Evolutionary conservation across 2,113 vertebrate genomes (phyloP).

Genomic region (Cynoglossus semilaevis): DNA sequence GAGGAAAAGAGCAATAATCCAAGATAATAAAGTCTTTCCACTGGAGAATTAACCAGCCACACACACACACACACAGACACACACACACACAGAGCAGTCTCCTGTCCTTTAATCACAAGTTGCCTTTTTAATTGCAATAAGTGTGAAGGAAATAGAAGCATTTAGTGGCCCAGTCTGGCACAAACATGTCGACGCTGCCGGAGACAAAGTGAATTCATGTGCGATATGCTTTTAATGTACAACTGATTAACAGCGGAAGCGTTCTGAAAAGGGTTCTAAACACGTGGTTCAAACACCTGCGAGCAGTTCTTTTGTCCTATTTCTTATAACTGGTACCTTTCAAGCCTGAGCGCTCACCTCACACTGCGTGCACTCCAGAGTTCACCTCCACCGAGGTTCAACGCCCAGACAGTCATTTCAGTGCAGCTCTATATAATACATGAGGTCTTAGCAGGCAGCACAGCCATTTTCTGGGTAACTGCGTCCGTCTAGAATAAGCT

Average conservation of each 20-base stretch:
- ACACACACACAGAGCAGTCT: conserved; percentile 25
- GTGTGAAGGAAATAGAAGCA: conserved; percentile 49
- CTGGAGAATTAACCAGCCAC: conserved; percentile 1
- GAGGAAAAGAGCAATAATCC: conserved; percentile 3
- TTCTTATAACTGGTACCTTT: no score
- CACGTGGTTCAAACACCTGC: not conserved
- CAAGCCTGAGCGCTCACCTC: no score
- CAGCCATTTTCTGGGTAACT: conserved; percentile 31
- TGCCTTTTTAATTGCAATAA: conserved; percentile 55
- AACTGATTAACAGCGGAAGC: not conserved
- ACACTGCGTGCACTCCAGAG: no score
- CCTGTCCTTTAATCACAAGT: conserved; percentile 57
- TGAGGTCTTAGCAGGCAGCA: not conserved
- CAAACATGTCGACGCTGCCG: conserved; percentile 8
- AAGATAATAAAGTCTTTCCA: conserved; percentile 13
- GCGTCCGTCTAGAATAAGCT: conserved; percentile 25
- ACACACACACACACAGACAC: conserved; percentile 10
- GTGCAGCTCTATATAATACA: conserved; percentile 22
- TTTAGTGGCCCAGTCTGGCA: conserved; percentile 42
- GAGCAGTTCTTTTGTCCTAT: not conserved
- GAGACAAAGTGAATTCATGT: conserved; percentile 39
- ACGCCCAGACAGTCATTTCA: not conserved
- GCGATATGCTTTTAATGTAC: conserved; percentile 32
- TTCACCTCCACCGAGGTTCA: conserved; percentile 22
- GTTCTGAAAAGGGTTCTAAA: conserved; percentile 1